Evolutionary conservation across 1,140 invertebrate species (phyloP).

Genomic region (Sycophila sp.): DNA sequence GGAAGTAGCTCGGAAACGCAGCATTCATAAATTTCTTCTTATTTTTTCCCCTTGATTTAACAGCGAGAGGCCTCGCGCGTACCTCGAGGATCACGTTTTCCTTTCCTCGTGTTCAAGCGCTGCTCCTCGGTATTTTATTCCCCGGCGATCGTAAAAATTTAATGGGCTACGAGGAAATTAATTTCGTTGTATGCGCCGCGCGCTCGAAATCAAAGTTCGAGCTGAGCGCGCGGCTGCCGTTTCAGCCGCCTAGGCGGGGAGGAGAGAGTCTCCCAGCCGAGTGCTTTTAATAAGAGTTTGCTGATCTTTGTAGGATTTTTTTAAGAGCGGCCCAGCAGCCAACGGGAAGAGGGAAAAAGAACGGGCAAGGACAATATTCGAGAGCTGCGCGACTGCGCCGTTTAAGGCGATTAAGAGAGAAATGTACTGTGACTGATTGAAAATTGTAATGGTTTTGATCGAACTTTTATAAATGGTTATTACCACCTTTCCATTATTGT

Average conservation of each 20-base stretch:
- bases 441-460: conserved; percentile 1
- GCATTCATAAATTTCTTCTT: not conserved
- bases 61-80: not conserved
- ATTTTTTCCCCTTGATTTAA: not conserved
- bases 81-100: not conserved
- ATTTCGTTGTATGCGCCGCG: conserved; percentile 14
- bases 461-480: not conserved
- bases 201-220: conserved; percentile 11
- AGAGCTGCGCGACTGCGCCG: not conserved
- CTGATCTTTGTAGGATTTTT: conserved; percentile 19
- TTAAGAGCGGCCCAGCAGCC: not conserved
- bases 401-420: not conserved
- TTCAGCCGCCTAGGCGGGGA: too few relatives aligned
- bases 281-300: conserved; percentile 12
- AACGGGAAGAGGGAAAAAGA: not conserved
- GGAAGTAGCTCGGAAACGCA: not conserved
- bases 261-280: not conserved
- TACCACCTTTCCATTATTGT: not conserved
- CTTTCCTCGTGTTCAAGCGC: not conserved
- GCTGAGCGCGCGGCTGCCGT: not conserved
- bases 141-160: conserved; percentile 29
- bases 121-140: conserved; percentile 10
- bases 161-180: conserved; percentile 32
- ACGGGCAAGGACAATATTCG: not conserved
- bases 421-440: conserved; percentile 9